Evolutionary conservation across 2,113 vertebrate species (phyloP), one percentile per base, ranked within the genome.

Genomic region (Alethe castanea): DNA sequence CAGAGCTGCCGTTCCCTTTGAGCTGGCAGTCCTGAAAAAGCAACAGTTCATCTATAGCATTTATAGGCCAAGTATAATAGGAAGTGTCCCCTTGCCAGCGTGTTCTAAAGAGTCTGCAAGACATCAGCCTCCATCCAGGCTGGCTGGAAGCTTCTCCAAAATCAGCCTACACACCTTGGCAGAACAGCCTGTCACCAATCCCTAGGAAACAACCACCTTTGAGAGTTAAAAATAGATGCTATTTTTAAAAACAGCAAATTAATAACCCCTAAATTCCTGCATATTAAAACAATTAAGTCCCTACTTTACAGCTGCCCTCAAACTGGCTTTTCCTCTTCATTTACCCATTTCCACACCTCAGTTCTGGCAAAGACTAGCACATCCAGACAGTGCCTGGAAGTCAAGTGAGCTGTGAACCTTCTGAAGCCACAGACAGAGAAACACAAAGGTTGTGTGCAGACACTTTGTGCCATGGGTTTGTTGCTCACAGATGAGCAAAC

Each of bases 131-230:
- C 76, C 64, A 70, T 44, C 59, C 52, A 88, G 73, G 47, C 67
- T 86, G 85, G 48, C 82, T 84, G 74, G 56, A 70, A 66, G 47
- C 69, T 81, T 83, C 69, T 92, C 82, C 90, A 93, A 81, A 93
- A 83, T 67, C 93, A 96, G 57, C 93, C 93, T 73, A 94, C 90
- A 70, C 79, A 83, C 92, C 79, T 88, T 93, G 91, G 93, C 94
- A 96, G 81, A 61, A 82, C 2, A 48, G 70, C 62, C 59, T 80
- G 45, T 54, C 81, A 70, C 91, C 47, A 72, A 89, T 82, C 79
- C 64, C 86, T 70, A 50, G 83, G 84, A 97, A 97, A 90, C 56
- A 94, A 23, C 33, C 24, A 79, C 44, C 26, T 60, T 2, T 44
- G 38, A 62, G 54, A 81, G 31, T 33, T 90, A 90, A 90, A 93